Evolutionary conservation across 2,888 invertebrate species (phyloP).

Genomic region (Abrostola triplasia): DNA sequence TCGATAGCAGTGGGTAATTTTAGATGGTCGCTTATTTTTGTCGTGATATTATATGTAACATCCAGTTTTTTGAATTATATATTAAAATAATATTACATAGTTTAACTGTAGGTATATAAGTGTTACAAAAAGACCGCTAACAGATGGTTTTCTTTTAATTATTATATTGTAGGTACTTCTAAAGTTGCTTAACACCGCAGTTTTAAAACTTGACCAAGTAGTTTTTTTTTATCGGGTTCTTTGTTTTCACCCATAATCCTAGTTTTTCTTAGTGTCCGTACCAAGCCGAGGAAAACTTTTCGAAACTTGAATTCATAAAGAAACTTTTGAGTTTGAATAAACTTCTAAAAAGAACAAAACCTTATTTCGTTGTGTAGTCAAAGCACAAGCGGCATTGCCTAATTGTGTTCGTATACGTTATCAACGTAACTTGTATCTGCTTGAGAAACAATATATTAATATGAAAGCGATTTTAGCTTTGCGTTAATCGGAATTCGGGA

Average conservation of each 20-base stretch:
- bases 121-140: not conserved
- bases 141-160: constrained; percentile 1
- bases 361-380: constrained; percentile 45
- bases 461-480: constrained; percentile 73
- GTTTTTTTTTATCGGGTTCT: constrained; percentile 45
- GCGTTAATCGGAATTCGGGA: constrained; percentile 84
- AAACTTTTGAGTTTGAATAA: constrained; percentile 59
- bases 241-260: constrained; percentile 55
- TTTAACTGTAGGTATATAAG: too few species aligned
- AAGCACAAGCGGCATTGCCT: constrained; percentile 38
- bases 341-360: constrained; percentile 62
- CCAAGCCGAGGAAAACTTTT: constrained; percentile 59
- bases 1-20: too few species aligned
- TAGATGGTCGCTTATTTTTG: too few species aligned
- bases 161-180: constrained; percentile 10
- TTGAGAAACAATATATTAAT: constrained; percentile 59
- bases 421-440: constrained; percentile 41
- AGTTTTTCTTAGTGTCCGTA: constrained; percentile 55
- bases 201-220: constrained; percentile 41
- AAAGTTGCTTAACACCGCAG: constrained; percentile 40
- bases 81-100: too few species aligned
- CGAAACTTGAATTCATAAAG: constrained; percentile 60
- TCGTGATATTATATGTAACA: too few species aligned
- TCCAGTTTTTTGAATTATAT: too few species aligned
- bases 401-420: constrained; percentile 38